Evolutionary conservation across 2,888 invertebrate genomes (phyloP).

Genomic region (Parnassius mnemosyne): DNA sequence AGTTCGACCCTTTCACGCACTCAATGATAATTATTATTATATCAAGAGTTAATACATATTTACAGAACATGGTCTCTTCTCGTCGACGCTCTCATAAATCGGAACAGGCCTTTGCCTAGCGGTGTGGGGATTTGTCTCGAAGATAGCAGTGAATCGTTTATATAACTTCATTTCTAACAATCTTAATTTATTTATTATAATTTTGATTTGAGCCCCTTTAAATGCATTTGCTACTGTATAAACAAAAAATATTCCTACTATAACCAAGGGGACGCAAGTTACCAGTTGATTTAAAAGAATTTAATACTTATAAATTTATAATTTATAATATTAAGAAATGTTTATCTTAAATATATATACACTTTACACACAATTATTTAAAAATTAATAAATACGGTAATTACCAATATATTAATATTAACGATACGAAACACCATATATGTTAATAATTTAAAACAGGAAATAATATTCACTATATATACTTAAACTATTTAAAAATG

Average conservation of each 20-base stretch:
- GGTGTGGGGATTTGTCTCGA: too few species aligned
- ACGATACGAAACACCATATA: too few species aligned
- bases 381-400: slow-evolving; percentile 8
- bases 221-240: slow-evolving; percentile 6
- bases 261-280: slow-evolving; percentile 11
- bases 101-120: too few species aligned
- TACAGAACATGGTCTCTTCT: too few species aligned
- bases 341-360: slow-evolving; percentile 10
- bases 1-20: too few species aligned
- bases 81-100: too few species aligned
- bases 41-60: too few species aligned
- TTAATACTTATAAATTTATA: slow-evolving; percentile 1
- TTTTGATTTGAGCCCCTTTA: slow-evolving; percentile 6
- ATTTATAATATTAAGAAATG: slow-evolving; percentile 9
- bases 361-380: slow-evolving; percentile 10
- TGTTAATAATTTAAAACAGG: slow-evolving; percentile 3
- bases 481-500: slow-evolving; percentile 26
- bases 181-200: slow-evolving; percentile 2
- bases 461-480: neutral
- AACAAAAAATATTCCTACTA: neutral
- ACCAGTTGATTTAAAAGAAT: slow-evolving; percentile 9
- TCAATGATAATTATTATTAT: too few species aligned
- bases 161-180: too few species aligned
- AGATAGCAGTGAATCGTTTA: too few species aligned
- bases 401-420: too few species aligned